phyloP scores from a whole-genome alignment of 2,888 invertebrate species.

The Drosophila subsilvestris region DNA sequence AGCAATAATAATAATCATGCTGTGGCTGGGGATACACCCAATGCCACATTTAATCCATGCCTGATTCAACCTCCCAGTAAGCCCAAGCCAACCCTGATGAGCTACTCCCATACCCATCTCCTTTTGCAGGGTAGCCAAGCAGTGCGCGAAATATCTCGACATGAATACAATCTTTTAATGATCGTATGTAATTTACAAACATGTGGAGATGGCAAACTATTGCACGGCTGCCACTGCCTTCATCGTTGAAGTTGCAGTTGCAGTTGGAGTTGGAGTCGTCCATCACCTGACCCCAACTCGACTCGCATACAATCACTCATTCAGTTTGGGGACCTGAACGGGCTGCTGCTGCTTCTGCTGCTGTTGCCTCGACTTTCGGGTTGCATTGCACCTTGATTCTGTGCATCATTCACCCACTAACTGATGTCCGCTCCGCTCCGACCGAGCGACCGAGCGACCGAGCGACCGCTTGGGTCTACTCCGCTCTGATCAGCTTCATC shows the following conservation, averaged over 20 bases:
- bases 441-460: no score
- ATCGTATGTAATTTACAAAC: conserved; percentile 82
- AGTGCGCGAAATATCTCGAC: conserved; percentile 73
- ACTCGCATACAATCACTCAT: conserved; percentile 72
- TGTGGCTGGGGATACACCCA: no score
- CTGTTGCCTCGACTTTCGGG: conserved; percentile 60
- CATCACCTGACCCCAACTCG: conserved; percentile 75
- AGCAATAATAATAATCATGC: no score
- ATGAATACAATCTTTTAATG: conserved; percentile 81
- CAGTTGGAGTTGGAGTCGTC: conserved; percentile 50
- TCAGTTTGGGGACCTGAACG: conserved; percentile 19
- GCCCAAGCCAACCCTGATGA: no score
- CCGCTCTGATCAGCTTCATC: background rate
- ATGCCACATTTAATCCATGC: no score
- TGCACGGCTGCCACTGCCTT: conserved; percentile 13
- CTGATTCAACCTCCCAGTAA: no score
- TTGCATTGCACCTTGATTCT: conserved; percentile 74
- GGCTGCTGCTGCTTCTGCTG: conserved; percentile 25
- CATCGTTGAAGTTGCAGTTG: conserved; percentile 3
- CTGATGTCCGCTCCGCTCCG: conserved; percentile 25
- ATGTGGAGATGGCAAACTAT: conserved; percentile 49
- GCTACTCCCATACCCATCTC: background rate
- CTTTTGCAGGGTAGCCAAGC: background rate
- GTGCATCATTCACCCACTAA: conserved; percentile 77
- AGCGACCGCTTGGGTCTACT: conserved; percentile 15